These are phyloP conservation scores for Rhizoglyphus robini DNA, from an alignment of 1,140 invertebrate species.

Conservation along the genomic window DNA sequence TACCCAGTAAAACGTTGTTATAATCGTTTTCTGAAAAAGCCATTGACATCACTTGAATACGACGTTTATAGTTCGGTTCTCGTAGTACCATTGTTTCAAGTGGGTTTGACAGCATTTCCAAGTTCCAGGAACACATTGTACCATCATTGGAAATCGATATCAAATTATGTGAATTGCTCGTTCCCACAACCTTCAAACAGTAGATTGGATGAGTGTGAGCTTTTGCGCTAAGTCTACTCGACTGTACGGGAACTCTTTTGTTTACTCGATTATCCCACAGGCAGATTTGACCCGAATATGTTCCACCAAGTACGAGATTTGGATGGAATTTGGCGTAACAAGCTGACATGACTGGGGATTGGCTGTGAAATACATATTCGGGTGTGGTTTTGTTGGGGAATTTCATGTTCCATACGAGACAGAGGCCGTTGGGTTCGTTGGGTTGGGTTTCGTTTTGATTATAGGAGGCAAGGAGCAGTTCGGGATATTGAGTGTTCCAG, in stretches of 20 bases:
- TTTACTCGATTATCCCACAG: slow-evolving; percentile 96
- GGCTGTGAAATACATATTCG: slow-evolving; percentile 95
- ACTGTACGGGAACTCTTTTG: slow-evolving; percentile 88
- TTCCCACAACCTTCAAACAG: slow-evolving; percentile 89
- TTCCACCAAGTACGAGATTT: slow-evolving; percentile 90
- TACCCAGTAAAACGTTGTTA: slow-evolving; percentile 92
- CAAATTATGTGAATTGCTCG: slow-evolving; percentile 96
- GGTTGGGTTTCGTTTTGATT: slow-evolving; percentile 87
- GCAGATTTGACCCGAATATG: slow-evolving; percentile 93
- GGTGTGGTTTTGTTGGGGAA: slow-evolving; percentile 93
- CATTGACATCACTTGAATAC: slow-evolving; percentile 81
- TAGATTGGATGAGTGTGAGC: slow-evolving; percentile 84
- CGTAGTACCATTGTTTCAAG: slow-evolving; percentile 69
- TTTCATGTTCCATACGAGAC: slow-evolving; percentile 93
- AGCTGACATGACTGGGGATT: slow-evolving; percentile 88
- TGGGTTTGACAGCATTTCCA: slow-evolving; percentile 94
- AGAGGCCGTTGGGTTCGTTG: slow-evolving; percentile 92
- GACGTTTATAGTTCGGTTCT: slow-evolving; percentile 68
- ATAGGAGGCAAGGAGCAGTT: slow-evolving; percentile 84
- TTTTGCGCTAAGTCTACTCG: slow-evolving; percentile 78
- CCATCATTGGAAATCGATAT: slow-evolving; percentile 96
- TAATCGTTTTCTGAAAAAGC: slow-evolving; percentile 86
- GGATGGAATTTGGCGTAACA: slow-evolving; percentile 96
- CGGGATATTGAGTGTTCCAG: slow-evolving; percentile 89
- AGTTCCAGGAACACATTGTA: slow-evolving; percentile 88